Conservation (phyloP, 2,888 invertebrate species). For the Pyrrhosoma nymphula region DNA sequence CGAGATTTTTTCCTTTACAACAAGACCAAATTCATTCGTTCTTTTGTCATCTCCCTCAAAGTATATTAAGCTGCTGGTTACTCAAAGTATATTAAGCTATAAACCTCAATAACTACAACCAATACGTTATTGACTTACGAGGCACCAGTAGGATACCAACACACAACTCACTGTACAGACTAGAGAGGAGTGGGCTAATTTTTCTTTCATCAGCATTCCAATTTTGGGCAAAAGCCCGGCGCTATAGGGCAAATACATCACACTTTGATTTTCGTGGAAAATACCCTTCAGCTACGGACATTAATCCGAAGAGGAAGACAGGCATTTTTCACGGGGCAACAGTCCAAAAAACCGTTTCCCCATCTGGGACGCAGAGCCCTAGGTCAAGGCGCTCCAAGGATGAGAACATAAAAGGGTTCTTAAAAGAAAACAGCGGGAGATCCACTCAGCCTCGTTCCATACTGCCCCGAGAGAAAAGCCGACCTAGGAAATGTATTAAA, state of each 20-base stretch:
- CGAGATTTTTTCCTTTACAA: too few species aligned
- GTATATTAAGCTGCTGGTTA: too few species aligned
- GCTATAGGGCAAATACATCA: background rate
- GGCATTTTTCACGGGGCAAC: slow-evolving; percentile 6
- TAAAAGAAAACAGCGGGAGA: slow-evolving; percentile 31
- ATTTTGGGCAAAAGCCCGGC: background rate
- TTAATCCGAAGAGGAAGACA: slow-evolving; percentile 3
- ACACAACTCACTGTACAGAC: too few species aligned
- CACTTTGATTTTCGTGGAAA: slow-evolving; percentile 14
- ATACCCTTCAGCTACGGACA: background rate
- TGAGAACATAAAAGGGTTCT: background rate
- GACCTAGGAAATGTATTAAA: slow-evolving; percentile 13
- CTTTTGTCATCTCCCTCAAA: too few species aligned
- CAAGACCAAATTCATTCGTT: too few species aligned
- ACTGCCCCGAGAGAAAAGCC: background rate
- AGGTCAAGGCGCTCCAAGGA: slow-evolving; percentile 1
- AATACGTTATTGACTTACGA: too few species aligned
- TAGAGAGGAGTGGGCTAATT: too few species aligned
- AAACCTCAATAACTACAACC: too few species aligned
- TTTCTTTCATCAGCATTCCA: too few species aligned
- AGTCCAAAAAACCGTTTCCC: background rate
- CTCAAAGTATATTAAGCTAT: too few species aligned
- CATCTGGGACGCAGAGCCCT: background rate
- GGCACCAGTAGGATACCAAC: too few species aligned
- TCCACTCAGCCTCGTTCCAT: background rate